Base-by-base conservation (phyloP, 2,113 vertebrate genomes). In the Cynoglossus semilaevis region DNA sequence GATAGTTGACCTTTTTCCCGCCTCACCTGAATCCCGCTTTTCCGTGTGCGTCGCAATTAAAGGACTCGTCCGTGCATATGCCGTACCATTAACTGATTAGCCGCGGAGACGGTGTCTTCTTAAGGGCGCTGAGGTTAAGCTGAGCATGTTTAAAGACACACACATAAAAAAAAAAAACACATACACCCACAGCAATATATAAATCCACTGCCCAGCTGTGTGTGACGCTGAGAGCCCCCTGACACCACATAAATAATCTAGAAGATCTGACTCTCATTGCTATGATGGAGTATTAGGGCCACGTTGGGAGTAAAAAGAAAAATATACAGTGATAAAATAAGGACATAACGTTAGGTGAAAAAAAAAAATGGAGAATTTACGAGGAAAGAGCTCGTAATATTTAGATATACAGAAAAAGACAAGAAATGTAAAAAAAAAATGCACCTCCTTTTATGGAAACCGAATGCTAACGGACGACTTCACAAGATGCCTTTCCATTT, bases 191-290 rank as follows among this genome's bases (percentile, higher is more conserved):
- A n/a, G n/a, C n/a, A n/a, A 70, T 16, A 67, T 15, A 58, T 45
- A 41, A 48, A 19, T 16, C 40, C 58, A 7, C 15, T 3, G n/a
- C 19, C 77, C 14, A 1, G 17, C 68, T 70, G 68, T 40, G 66
- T 62, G 58, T 89, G 87, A 90, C 10, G 70, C 72, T 85, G 83
- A 91, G 73, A 75, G 75, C 80, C 70, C n/a, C 70, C 79, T 70
- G 89, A 90, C 90, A 91, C 66, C 82, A 49, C 69, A 90, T 91
- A 81, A 91, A 91, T 90, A 89, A 90, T 91, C 85, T 66, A 90
- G 87, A 88, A 77, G 9, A 71, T 73, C 80, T 66, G 81, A 69
- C 59, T 63, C 65, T 63, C 48, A 46, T 78, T 56, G 67, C 59
- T 17, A 1, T 47, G 54, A 5, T 3, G 43, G 45, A n/a, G n/a